phyloP scores from a whole-genome alignment of 1,140 invertebrate genomes.

The Tyrophagus putrescentiae region DNA sequence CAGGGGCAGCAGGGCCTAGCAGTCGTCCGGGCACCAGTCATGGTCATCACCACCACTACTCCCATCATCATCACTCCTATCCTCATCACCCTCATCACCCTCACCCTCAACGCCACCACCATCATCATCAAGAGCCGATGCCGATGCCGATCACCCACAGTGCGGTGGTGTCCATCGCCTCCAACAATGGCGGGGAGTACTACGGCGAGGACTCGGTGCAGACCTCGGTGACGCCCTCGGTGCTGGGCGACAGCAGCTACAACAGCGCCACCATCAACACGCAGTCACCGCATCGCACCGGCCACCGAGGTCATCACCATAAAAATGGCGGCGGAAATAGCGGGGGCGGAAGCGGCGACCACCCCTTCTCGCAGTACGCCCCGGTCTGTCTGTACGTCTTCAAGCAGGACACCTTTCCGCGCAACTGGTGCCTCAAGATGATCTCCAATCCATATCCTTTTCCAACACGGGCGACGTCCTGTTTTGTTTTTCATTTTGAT shows the following conservation, averaged over 20 bases:
- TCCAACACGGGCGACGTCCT: too few species aligned
- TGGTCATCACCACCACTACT: not conserved
- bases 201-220: not conserved
- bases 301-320: too few species aligned
- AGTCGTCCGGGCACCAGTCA: too few species aligned
- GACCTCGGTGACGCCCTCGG: not conserved
- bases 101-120: not conserved
- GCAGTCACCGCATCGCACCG: not conserved
- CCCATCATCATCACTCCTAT: not conserved
- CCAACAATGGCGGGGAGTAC: not conserved
- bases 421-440: slow-evolving; percentile 79
- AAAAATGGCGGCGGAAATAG: too few species aligned
- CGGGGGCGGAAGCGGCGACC: too few species aligned
- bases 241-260: not conserved
- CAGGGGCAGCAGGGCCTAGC: too few species aligned
- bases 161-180: not conserved
- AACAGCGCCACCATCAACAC: not conserved
- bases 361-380: slow-evolving; percentile 76
- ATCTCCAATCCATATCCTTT: slow-evolving; percentile 99
- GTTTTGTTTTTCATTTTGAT: too few species aligned
- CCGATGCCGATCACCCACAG: too few species aligned
- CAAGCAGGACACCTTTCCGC: slow-evolving; percentile 63
- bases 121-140: too few species aligned
- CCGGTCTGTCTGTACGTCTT: slow-evolving; percentile 56
- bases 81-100: not conserved